Conservation (phyloP, 2,797 vertebrate species). For the Dipus sagitta region DNA sequence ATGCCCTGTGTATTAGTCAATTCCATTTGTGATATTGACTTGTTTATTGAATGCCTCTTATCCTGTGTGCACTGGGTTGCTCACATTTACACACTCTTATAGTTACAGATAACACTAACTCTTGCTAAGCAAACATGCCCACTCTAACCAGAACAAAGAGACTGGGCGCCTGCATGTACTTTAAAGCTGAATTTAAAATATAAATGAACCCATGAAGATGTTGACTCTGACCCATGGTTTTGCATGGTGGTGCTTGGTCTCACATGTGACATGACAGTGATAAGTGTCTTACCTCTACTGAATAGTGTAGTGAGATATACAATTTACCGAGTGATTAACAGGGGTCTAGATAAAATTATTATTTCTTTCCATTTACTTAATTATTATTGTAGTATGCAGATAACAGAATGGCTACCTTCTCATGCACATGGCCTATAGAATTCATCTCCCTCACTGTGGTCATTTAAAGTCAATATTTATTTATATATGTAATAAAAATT, state of each 20-base stretch:
- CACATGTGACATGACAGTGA: conserved; percentile 89
- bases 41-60: conserved; percentile 91
- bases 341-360: conserved; percentile 90
- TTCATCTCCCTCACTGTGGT: conserved; percentile 90
- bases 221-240: conserved; percentile 88
- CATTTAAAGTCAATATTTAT: conserved; percentile 97
- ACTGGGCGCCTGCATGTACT: conserved; percentile 90
- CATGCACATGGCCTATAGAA: conserved; percentile 90
- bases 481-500: conserved; percentile 94
- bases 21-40: conserved; percentile 84
- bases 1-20: conserved; percentile 78
- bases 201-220: conserved; percentile 90
- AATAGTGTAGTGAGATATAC: conserved; percentile 91
- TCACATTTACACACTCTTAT: conserved; percentile 85
- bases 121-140: conserved; percentile 88
- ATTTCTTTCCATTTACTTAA: conserved; percentile 89
- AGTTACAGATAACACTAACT: conserved; percentile 86
- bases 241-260: conserved; percentile 89
- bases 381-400: conserved; percentile 89
- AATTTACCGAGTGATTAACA: conserved; percentile 92
- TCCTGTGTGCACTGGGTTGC: conserved; percentile 66
- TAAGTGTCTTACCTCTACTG: conserved; percentile 90
- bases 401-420: conserved; percentile 90
- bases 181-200: conserved; percentile 89
- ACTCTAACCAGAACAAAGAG: conserved; percentile 87